Percentiles rank a stretch among this genome's conserved stretches.
Evolutionary conservation across 2,888 invertebrate genomes (phyloP).

Genomic region (Nemurella pictetii): DNA sequence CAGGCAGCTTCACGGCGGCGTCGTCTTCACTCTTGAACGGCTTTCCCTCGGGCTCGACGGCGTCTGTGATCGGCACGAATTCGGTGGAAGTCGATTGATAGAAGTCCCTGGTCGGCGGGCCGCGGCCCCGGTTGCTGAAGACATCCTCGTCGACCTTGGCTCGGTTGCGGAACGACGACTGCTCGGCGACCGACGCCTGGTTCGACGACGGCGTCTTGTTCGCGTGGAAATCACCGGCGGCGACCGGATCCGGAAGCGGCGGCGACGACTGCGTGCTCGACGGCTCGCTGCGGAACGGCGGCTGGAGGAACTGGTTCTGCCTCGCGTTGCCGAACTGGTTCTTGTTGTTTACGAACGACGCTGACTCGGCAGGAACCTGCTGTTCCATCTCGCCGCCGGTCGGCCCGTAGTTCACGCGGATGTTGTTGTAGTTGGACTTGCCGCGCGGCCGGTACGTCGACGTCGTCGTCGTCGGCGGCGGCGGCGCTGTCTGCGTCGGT

Average conservation of each 20-base stretch:
- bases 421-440: slow-evolving; percentile 35
- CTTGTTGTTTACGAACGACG: slow-evolving; percentile 67
- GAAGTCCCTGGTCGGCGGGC: slow-evolving; percentile 16
- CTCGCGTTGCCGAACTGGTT: slow-evolving; percentile 42
- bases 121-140: slow-evolving; percentile 20
- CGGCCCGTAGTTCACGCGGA: slow-evolving; percentile 10
- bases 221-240: background rate
- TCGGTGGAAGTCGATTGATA: slow-evolving; percentile 16
- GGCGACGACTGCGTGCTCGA: background rate
- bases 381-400: slow-evolving; percentile 55
- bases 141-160: slow-evolving; percentile 12
- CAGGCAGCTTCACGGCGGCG: background rate
- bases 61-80: slow-evolving; percentile 30
- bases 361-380: slow-evolving; percentile 75
- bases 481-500: slow-evolving; percentile 47
- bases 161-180: background rate
- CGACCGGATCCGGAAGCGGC: background rate
- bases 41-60: slow-evolving; percentile 18
- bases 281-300: background rate
- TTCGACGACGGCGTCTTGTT: background rate
- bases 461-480: slow-evolving; percentile 46
- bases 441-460: slow-evolving; percentile 35
- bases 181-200: background rate
- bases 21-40: slow-evolving; percentile 34
- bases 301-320: slow-evolving; percentile 25